A percentile compares a stretch with the other conserved stretches of the same genome.
Evolutionary conservation across 2,888 invertebrate genomes (phyloP).

Genomic region (Phaedon cochleariae): DNA sequence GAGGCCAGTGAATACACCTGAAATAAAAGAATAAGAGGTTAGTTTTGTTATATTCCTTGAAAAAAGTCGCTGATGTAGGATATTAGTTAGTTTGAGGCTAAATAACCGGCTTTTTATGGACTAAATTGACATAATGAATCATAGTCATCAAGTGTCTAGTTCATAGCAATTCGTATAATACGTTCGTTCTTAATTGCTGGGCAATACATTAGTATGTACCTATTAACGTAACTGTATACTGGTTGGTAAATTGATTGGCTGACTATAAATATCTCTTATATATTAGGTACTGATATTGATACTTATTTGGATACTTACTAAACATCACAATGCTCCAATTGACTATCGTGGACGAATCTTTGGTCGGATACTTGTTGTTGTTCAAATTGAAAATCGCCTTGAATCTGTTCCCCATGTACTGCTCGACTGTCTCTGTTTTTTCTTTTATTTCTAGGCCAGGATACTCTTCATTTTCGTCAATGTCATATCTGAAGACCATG

Average conservation of each 20-base stretch:
- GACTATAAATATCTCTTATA: no score
- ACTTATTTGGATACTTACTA: no score
- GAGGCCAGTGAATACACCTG: slow-evolving; percentile 67
- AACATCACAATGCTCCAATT: slow-evolving; percentile 69
- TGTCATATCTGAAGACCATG: slow-evolving; percentile 48
- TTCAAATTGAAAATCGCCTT: slow-evolving; percentile 77
- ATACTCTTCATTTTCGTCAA: slow-evolving; percentile 37
- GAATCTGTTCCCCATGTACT: slow-evolving; percentile 43
- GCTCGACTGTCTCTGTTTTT: slow-evolving; percentile 31
- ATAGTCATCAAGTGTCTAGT: no score
- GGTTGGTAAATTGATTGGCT: no score
- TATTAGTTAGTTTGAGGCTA: no score
- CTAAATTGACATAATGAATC: no score
- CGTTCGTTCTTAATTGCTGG: no score
- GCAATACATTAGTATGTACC: no score
- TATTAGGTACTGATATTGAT: no score
- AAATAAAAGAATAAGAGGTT: slow-evolving; percentile 23
- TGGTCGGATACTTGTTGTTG: slow-evolving; percentile 73
- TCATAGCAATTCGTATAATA: no score
- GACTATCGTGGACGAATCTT: slow-evolving; percentile 71
- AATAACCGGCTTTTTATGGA: no score
- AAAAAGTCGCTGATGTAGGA: background rate
- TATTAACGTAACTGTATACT: no score
- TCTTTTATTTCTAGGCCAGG: slow-evolving; percentile 42
- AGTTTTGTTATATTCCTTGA: background rate